phyloP scores from a whole-genome alignment of 2,797 vertebrate species.

The Pseudochirops corinnae region DNA sequence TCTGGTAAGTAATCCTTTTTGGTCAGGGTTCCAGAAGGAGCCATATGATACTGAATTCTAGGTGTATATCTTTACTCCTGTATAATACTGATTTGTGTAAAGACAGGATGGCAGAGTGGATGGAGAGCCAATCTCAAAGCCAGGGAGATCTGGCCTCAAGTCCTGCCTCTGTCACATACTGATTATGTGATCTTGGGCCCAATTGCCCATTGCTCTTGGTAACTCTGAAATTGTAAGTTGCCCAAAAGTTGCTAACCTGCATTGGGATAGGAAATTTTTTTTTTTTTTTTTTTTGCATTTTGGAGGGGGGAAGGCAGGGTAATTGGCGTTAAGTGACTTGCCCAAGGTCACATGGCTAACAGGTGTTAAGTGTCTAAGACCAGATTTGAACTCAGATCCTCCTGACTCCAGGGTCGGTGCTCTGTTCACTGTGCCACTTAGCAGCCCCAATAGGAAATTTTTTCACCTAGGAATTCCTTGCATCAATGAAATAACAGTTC shows the following conservation, averaged over 20 bases:
- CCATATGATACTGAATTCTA: not conserved
- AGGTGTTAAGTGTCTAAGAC: no score
- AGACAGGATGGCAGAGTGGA: not conserved
- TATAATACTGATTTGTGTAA: not conserved
- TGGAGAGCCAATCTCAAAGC: not conserved
- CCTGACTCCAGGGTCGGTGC: no score
- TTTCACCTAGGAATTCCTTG: not conserved
- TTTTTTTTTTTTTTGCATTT: no score
- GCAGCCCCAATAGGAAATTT: not conserved
- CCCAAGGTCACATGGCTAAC: no score
- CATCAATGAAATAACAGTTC: not conserved
- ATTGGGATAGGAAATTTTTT: not conserved
- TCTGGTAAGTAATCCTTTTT: conserved; percentile 31
- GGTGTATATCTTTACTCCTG: not conserved
- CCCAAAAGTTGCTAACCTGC: not conserved
- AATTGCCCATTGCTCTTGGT: not conserved
- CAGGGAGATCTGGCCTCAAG: not conserved
- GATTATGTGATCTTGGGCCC: not conserved
- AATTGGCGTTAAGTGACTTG: no score
- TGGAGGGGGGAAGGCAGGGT: no score
- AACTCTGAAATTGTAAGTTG: not conserved
- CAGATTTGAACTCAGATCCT: no score
- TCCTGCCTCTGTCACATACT: not conserved
- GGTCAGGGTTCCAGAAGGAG: conserved; percentile 48
- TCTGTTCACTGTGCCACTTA: no score